Percentiles rank a stretch among this genome's conserved stretches.
These are phyloP conservation scores for Rhagoletis pomonella DNA, from an alignment of 1,140 invertebrate species.

Conservation along the genomic window DNA sequence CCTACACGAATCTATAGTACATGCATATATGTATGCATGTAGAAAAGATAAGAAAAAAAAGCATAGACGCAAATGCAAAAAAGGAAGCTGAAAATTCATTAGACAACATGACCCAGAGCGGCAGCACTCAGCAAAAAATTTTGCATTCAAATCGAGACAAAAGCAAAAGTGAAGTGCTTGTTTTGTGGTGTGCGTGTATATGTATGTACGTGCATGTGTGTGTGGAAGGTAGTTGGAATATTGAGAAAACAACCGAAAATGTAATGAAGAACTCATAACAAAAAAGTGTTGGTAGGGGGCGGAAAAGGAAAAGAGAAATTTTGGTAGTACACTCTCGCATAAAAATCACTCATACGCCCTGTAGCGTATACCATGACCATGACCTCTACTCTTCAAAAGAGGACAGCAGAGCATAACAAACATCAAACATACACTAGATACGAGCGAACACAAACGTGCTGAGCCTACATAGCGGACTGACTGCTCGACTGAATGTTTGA, in stretches of 20 bases:
- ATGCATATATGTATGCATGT: no score
- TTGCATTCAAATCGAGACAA: not conserved
- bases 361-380: not conserved
- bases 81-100: not conserved
- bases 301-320: not conserved
- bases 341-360: not conserved
- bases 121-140: not conserved
- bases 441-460: not conserved
- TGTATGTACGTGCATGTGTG: not conserved
- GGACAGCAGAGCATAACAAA: constrained; percentile 24
- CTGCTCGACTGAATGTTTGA: not conserved
- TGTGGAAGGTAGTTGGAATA: not conserved
- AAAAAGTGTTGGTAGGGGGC: not conserved
- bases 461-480: not conserved
- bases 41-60: not conserved
- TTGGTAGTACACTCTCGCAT: no score
- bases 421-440: not conserved
- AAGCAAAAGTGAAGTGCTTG: constrained; percentile 14
- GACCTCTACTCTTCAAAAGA: not conserved
- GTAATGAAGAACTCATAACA: not conserved
- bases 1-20: no score
- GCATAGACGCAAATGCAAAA: not conserved
- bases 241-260: not conserved
- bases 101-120: constrained; percentile 9
- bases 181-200: not conserved